Evolutionary conservation across 2,888 invertebrate genomes (phyloP).

Genomic region (Bombyx huttoni): DNA sequence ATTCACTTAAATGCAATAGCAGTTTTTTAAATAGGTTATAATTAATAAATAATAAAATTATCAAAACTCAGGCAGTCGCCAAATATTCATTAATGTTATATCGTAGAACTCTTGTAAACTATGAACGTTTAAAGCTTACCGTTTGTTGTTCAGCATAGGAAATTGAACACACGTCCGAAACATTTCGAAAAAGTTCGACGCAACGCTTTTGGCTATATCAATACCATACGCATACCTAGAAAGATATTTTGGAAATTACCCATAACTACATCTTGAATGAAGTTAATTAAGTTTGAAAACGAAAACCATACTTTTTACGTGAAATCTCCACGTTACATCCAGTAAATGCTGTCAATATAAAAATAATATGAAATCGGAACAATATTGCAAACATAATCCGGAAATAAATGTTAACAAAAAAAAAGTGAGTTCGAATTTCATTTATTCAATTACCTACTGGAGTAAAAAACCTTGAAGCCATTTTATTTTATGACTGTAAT

Average conservation of each 20-base stretch:
- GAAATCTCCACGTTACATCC: not conserved
- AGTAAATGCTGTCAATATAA: not conserved
- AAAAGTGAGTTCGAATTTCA: too few species aligned
- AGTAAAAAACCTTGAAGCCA: too few species aligned
- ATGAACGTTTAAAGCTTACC: constrained; percentile 19
- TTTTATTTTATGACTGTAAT: too few species aligned
- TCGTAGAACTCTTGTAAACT: too few species aligned
- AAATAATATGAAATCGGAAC: not conserved
- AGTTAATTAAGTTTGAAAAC: not conserved
- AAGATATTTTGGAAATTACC: not conserved
- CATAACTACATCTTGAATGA: not conserved
- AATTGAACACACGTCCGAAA: constrained; percentile 18
- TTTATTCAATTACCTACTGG: too few species aligned
- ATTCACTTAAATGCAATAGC: too few species aligned
- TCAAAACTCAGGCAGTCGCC: too few species aligned
- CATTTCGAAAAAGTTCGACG: constrained; percentile 11
- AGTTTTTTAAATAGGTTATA: too few species aligned
- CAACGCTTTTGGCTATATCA: not conserved
- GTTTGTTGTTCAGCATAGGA: constrained; percentile 26
- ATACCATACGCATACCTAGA: constrained; percentile 9
- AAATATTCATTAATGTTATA: too few species aligned
- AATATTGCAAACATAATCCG: not conserved
- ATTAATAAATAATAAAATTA: too few species aligned
- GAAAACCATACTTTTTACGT: not conserved
- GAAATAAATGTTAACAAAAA: not conserved